A percentile compares a stretch with the other conserved stretches of the same genome.
These are phyloP conservation scores for Bombus confusus DNA, from an alignment of 1,140 invertebrate species.

Conservation along the genomic window DNA sequence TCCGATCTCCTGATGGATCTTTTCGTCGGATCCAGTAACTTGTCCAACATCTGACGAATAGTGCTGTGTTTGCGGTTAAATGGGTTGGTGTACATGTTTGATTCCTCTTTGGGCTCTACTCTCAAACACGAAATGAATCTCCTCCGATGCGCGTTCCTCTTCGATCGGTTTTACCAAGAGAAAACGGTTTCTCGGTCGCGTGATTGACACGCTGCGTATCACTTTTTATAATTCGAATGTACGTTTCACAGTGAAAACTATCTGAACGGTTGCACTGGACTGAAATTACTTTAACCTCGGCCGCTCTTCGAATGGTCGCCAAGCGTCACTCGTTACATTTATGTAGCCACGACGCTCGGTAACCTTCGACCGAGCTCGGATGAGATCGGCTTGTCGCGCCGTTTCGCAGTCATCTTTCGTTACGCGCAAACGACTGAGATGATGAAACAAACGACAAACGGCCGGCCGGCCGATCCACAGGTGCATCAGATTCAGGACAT, in stretches of 20 bases:
- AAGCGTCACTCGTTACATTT: slow-evolving; percentile 14
- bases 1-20: slow-evolving; percentile 76
- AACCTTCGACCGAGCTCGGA: slow-evolving; percentile 58
- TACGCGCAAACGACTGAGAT: not conserved
- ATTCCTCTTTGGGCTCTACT: not conserved
- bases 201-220: slow-evolving; percentile 1
- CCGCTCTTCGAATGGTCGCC: slow-evolving; percentile 38
- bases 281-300: not conserved
- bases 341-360: slow-evolving; percentile 47
- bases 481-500: not conserved
- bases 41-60: slow-evolving; percentile 87
- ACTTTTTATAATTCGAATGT: not conserved
- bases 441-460: too few relatives aligned
- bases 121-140: not conserved
- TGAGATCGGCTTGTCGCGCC: slow-evolving; percentile 1
- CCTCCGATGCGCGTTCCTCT: not conserved
- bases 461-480: slow-evolving; percentile 3
- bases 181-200: not conserved
- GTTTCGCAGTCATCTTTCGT: not conserved
- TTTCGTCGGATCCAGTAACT: slow-evolving; percentile 81
- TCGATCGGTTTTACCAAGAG: not conserved
- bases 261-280: not conserved
- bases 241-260: slow-evolving; percentile 6
- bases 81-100: slow-evolving; percentile 87
- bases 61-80: slow-evolving; percentile 89